A percentile compares a stretch with the other conserved stretches of the same genome.
These are phyloP conservation scores for Anolis sagrei DNA, from an alignment of 2,113 vertebrate species.

Conservation along the genomic window DNA sequence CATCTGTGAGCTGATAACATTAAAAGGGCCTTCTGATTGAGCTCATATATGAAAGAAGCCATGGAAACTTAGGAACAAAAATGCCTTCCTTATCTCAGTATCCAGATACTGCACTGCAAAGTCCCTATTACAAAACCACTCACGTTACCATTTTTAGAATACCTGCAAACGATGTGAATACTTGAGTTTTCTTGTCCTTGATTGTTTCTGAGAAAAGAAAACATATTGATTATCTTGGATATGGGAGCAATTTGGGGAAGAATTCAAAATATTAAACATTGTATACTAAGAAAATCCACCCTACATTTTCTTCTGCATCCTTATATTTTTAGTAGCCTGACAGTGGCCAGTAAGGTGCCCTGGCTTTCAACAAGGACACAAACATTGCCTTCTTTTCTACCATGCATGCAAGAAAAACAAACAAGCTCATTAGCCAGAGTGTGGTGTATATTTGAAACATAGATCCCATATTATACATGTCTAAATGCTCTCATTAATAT, in stretches of 20 bases:
- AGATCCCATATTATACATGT: background rate
- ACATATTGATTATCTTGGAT: background rate
- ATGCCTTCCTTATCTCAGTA: background rate
- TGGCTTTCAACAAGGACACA: background rate
- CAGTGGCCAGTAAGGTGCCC: background rate
- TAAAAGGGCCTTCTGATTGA: slow-evolving; percentile 1
- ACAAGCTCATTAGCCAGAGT: background rate
- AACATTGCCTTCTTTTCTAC: background rate
- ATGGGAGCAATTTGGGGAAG: background rate
- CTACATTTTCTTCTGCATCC: background rate
- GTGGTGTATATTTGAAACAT: background rate
- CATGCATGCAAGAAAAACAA: background rate
- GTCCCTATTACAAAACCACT: no score
- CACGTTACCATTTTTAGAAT: background rate
- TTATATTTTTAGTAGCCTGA: background rate
- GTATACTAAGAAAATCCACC: background rate
- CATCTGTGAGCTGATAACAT: slow-evolving; percentile 12
- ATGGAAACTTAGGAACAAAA: background rate
- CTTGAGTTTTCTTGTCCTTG: background rate
- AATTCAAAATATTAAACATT: background rate
- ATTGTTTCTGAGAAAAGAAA: slow-evolving; percentile 1
- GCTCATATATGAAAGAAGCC: background rate
- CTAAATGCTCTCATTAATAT: no score
- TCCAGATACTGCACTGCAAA: background rate
- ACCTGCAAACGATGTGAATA: background rate